Evolutionary conservation across 2,888 invertebrate species (phyloP), one percentile per base, ranked within the genome.

Genomic region (Cheilosia scutellata): DNA sequence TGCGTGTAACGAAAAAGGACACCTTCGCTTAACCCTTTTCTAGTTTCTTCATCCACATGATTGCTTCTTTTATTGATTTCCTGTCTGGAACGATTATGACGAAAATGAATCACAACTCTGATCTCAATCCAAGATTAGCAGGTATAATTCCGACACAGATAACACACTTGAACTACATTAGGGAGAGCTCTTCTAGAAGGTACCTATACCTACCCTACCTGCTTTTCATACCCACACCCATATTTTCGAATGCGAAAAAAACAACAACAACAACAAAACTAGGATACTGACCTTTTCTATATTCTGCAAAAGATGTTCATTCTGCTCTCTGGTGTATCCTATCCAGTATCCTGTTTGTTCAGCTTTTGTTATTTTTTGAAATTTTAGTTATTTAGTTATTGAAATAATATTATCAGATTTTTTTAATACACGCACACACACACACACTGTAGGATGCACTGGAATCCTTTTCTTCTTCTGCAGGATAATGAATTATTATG

Each of bases 261-360:
- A 57, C 11, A 66, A 55, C 68, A 79, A 75, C 71, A 84, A 79
- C 65, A 75, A 79, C 7, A 76, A 74, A 80, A 74, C 76, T 82
- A 82, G 86, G 86, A 82, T 86, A 86, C 86, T 86, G 82, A 86
- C 86, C 86, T 86, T 76, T 82, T 82, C 44, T 66, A 47, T 63
- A 31, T 44, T 72, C 62, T 60, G 58, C 31, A 62, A 60, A 37
- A 40, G 29, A 29, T 57, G 33, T 40, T 58, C 42, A 37, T 25
- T 68, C 40, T 53, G n/a, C 16, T 44, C 57, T 29, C 62, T 2
- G 2, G 20, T 20, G 20, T 20, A 20, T 51, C 66, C 29, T 57
- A 53, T 44, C 27, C 53, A 57, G 75, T 76, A 84, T 84, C 80
- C 84, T 71, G 58, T 58, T 47, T 57, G 55, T 77, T 65, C 53